Evolutionary conservation across 2,113 vertebrate species (phyloP).

Genomic region (Pelvicachromis taeniatus): DNA sequence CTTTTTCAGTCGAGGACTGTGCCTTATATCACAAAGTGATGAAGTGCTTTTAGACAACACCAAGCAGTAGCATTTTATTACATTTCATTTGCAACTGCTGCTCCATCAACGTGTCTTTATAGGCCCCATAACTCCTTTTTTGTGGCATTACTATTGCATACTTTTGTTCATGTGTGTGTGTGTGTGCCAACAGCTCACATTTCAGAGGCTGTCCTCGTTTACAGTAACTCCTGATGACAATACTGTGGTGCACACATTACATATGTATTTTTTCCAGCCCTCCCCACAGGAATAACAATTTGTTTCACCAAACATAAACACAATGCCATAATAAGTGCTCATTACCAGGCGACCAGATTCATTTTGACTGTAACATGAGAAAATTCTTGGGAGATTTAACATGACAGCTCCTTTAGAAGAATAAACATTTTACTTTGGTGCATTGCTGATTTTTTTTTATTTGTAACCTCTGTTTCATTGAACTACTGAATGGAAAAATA

Average conservation of each 20-base stretch:
- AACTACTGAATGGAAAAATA: neutral
- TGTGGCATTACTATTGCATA: constrained; percentile 20
- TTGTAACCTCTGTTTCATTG: neutral
- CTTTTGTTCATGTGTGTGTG: constrained; percentile 8
- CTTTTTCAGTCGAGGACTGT: neutral
- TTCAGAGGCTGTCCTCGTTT: constrained; percentile 29
- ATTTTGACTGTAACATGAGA: constrained; percentile 52
- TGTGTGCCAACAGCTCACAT: constrained; percentile 29
- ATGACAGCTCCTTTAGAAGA: constrained; percentile 50
- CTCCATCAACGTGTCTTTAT: constrained; percentile 29
- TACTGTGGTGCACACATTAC: constrained; percentile 45
- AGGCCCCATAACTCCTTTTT: constrained; percentile 30
- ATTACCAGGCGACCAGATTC: constrained; percentile 60
- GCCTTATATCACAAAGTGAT: constrained; percentile 10
- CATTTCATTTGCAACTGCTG: constrained; percentile 42
- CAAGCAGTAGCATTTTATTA: constrained; percentile 37
- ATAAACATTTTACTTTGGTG: constrained; percentile 58
- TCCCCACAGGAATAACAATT: constrained; percentile 52
- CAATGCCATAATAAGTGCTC: constrained; percentile 55
- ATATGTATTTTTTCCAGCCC: constrained; percentile 34
- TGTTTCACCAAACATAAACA: constrained; percentile 57
- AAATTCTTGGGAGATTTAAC: constrained; percentile 48
- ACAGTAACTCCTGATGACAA: constrained; percentile 52
- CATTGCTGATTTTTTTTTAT: constrained; percentile 29
- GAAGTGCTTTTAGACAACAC: constrained; percentile 23